Evolutionary conservation across 2,797 vertebrate species (phyloP).

Genomic region (Centroberyx gerrardi): DNA sequence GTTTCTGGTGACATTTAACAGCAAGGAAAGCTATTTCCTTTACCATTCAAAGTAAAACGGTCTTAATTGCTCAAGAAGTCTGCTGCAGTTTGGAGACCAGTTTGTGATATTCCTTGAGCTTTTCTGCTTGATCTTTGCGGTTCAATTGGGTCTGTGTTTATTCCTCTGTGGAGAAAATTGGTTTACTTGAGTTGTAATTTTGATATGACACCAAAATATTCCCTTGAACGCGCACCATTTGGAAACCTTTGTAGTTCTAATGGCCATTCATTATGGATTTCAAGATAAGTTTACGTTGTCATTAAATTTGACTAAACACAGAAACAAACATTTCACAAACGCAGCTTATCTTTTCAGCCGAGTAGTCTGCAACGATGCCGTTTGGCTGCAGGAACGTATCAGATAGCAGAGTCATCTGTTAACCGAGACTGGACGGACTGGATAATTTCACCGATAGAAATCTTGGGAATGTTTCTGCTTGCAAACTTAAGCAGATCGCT

Average conservation of each 20-base stretch:
- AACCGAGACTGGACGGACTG: constrained; percentile 34
- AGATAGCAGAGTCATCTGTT: constrained; percentile 66
- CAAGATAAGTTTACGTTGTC: constrained; percentile 84
- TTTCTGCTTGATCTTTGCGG: constrained; percentile 81
- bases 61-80: constrained; percentile 91
- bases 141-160: constrained; percentile 88
- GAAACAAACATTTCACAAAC: constrained; percentile 86
- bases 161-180: constrained; percentile 86
- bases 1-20: constrained; percentile 90
- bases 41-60: constrained; percentile 87
- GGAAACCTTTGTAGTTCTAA: constrained; percentile 84
- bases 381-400: constrained; percentile 68
- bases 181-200: constrained; percentile 87
- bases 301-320: constrained; percentile 82
- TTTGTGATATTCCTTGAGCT: constrained; percentile 88
- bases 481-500: constrained; percentile 65
- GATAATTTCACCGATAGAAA: constrained; percentile 81
- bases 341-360: constrained; percentile 78
- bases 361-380: constrained; percentile 58
- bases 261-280: constrained; percentile 85
- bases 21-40: constrained; percentile 92
- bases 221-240: constrained; percentile 82
- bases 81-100: constrained; percentile 88
- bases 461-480: constrained; percentile 82
- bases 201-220: constrained; percentile 87